Evolutionary conservation across 2,888 invertebrate genomes (phyloP), one percentile per base, ranked within the genome.

Genomic region (Orchesellides sinensis): DNA sequence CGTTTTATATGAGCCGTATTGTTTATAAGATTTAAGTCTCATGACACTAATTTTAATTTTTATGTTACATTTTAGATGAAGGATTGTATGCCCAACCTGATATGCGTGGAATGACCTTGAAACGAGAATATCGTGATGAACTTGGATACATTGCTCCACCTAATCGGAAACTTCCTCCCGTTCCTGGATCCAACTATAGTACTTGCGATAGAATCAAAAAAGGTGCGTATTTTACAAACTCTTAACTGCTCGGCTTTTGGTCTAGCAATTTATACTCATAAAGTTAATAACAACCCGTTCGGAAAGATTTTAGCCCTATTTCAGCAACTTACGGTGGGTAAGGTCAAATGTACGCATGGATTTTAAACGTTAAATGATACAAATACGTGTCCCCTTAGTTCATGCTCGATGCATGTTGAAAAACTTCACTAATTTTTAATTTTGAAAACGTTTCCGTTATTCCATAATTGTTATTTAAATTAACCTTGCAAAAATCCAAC

Each of bases 61-160:
- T n/a, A 17, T 59, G 6, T 10, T 12, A 35, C n/a, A 14, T 47
- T 83, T 85, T 91, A 96, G 96, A 96, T 91, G 96, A 96, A 91
- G 96, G 96, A 78, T 96, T 96, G 82, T 96, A 96, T 80, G 88
- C 88, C 85, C 88, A 88, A 84, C 88, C 88, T 25, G 88, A 88
- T 45, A 84, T 88, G 85, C 68, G 88, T 66, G 88, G 88, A 74
- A 88, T 88, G 88, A 88, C 88, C 54, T 49, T 88, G 81, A 88
- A 88, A 80, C 95, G 96, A 0, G 94, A 94, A 88, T 92, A 96
- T 32, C 93, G 96, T 32, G 96, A 96, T 90, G 96, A 97, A 90
- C 92, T 97, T 35, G 97, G 96, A 74, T 97, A 97, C 91, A 97
- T 97, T 90, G 96, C 97, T 0, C 96, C 97, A 23, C 97, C 96